Base-by-base conservation (phyloP, 2,113 vertebrate species). In the Myotis davidii region DNA sequence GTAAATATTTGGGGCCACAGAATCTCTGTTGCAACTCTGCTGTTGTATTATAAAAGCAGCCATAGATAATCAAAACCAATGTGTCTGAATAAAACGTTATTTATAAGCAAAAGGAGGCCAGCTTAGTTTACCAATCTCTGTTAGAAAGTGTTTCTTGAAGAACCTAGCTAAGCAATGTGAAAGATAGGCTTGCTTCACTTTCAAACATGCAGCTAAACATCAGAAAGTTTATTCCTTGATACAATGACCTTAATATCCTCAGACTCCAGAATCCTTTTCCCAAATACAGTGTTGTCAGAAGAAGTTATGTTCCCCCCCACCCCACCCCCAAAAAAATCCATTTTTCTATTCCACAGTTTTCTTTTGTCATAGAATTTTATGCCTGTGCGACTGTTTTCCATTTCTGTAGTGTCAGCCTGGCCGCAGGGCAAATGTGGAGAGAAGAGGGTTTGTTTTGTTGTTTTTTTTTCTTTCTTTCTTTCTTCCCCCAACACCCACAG, bases 241-340 rank as follows among this genome's bases (percentile, higher is more conserved):
- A 61, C 12, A n/a, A 98, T 98, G 98, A 99, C 98, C 96, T 98
- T 98, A 95, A 98, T 98, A 97, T 98, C 97, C 97, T 98, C 97
- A 97, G 96, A 98, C 98, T 98, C 98, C 97, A 98, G 97, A 98
- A 98, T 97, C 94, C 97, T 98, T 97, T 97, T 96, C 96, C 98
- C 97, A 98, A 98, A 98, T 78, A 96, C 96, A 98, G 95, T 94
- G 83, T 13, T 52, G 72, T 83, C 79, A 92, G 39, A 96, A 64
- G 12, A 54, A 85, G 54, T 88, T 91, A 70, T 74, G 42, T 56
- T 92, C 64, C 23, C 54, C 85, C 96, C 69, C 74, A 20, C 2
- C 18, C 23, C 25, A 61, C 54, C 2, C 18, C 23, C 25, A 61
- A 90, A 78, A 42, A 90, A 88, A 65, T 81, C 74, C 85, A 91